Conservation (phyloP, 2,888 invertebrate species). For the Sarcophaga caerulescens region DNA sequence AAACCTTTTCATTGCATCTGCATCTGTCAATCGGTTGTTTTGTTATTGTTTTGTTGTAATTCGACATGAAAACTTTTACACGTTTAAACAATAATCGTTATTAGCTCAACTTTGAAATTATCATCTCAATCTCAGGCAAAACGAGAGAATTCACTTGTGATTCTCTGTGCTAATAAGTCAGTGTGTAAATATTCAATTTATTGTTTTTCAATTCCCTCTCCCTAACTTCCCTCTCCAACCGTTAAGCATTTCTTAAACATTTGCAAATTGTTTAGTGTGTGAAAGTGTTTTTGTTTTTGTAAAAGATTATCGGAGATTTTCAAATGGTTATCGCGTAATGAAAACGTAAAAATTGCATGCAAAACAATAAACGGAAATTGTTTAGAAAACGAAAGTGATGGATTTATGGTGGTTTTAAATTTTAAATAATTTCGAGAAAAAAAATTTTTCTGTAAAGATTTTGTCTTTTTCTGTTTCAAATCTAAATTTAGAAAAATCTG, state of each 20-base stretch:
- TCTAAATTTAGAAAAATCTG: too few species aligned
- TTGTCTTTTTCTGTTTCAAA: too few species aligned
- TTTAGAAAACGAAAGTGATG: conserved; percentile 58
- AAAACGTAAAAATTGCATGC: conserved; percentile 3
- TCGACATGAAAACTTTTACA: conserved; percentile 28
- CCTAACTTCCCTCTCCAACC: neutral
- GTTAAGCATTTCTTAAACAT: neutral
- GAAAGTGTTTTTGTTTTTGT: conserved; percentile 43
- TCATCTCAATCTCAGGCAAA: neutral
- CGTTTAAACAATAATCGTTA: conserved; percentile 26
- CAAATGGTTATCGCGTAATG: conserved; percentile 29
- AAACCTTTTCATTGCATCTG: conserved; percentile 36
- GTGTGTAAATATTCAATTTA: neutral
- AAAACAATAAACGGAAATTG: conserved; percentile 35
- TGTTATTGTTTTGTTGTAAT: conserved; percentile 17
- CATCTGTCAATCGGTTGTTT: conserved; percentile 46
- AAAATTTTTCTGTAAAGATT: too few species aligned
- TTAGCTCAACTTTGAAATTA: conserved; percentile 19
- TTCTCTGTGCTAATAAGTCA: too few species aligned
- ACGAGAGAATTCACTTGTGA: too few species aligned
- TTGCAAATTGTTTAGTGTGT: conserved; percentile 12
- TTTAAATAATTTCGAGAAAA: neutral
- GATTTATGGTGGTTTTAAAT: conserved; percentile 12
- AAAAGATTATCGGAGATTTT: conserved; percentile 45
- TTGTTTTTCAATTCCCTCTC: neutral